These are phyloP conservation scores for Laticauda laticaudata DNA, from an alignment of 2,113 vertebrate species.

Conservation along the genomic window DNA sequence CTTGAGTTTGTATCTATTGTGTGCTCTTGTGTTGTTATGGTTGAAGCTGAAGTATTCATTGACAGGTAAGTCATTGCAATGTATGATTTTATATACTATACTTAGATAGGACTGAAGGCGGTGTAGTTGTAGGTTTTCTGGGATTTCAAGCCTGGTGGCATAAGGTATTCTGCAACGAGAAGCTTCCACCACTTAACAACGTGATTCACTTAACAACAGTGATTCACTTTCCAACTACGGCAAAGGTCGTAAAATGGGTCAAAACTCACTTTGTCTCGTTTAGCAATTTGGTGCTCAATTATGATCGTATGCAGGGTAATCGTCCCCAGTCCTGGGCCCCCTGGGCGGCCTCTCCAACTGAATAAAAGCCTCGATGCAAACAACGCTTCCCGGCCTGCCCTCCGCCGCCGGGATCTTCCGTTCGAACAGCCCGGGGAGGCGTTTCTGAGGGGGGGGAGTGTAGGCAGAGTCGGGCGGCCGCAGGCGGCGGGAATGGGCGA, in stretches of 20 bases:
- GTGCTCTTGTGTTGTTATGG: too few species aligned
- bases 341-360: not conserved
- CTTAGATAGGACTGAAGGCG: too few species aligned
- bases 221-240: too few species aligned
- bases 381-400: not conserved
- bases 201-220: too few species aligned
- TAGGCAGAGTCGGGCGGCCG: not conserved
- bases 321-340: not conserved
- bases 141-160: too few species aligned
- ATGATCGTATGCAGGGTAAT: not conserved
- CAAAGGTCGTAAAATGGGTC: too few species aligned
- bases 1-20: too few species aligned
- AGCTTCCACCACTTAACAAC: not conserved
- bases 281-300: not conserved
- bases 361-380: not conserved
- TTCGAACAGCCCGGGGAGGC: not conserved
- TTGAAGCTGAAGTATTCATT: too few species aligned
- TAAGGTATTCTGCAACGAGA: too few species aligned
- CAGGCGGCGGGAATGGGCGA: not conserved
- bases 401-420: not conserved
- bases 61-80: too few species aligned
- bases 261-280: not conserved
- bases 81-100: too few species aligned
- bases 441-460: not conserved
- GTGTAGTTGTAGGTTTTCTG: too few species aligned